Percentiles rank a stretch among this genome's conserved stretches.
Evolutionary conservation across 2,888 invertebrate species (phyloP).

Genomic region (Dolomedes plantarius): DNA sequence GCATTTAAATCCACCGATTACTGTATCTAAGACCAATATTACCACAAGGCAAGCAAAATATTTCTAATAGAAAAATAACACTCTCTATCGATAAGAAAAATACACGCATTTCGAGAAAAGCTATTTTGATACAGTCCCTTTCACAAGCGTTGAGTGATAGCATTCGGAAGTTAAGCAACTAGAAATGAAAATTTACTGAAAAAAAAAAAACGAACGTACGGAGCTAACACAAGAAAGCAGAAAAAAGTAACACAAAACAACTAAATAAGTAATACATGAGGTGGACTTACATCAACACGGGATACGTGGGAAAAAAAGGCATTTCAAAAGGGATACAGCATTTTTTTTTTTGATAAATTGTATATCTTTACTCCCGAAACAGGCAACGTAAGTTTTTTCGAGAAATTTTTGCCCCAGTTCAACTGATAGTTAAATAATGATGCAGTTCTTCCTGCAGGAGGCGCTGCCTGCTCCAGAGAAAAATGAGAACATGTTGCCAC

Average conservation of each 20-base stretch:
- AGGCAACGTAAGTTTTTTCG: background rate
- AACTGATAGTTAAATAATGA: conserved; percentile 19
- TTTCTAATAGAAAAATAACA: too few species aligned
- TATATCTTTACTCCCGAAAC: background rate
- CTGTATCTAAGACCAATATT: too few species aligned
- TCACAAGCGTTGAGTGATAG: too few species aligned
- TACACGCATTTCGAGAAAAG: too few species aligned
- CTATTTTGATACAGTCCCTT: too few species aligned
- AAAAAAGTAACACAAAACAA: background rate
- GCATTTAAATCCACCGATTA: too few species aligned
- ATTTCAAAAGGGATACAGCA: background rate
- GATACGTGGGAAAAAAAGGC: background rate
- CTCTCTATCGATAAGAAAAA: too few species aligned
- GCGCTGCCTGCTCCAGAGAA: background rate
- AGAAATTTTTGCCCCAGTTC: background rate
- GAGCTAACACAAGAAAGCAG: background rate
- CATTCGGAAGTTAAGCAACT: too few species aligned
- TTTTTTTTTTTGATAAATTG: conserved; percentile 9
- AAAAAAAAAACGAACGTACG: background rate
- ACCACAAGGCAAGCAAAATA: too few species aligned
- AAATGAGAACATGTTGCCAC: conserved; percentile 11
- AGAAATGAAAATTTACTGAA: too few species aligned
- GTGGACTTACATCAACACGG: background rate
- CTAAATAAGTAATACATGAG: background rate
- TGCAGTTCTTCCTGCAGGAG: background rate